Conservation (phyloP, 2,113 vertebrate genomes). For the Nycticorax nycticorax region DNA sequence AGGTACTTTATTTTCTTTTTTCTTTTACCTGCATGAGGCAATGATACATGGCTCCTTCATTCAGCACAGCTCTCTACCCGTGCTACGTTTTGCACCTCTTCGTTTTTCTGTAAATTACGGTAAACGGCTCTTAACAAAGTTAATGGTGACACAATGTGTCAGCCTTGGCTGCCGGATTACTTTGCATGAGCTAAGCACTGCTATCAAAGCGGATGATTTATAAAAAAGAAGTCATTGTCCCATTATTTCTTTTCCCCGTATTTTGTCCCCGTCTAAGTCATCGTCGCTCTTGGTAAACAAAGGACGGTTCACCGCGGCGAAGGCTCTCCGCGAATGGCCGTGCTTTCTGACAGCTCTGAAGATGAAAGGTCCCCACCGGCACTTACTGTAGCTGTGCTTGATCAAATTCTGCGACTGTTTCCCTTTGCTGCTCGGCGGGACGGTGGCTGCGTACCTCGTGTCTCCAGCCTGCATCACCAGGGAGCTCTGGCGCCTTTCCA, state of each 20-base stretch:
- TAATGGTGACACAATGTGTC: conserved; percentile 3
- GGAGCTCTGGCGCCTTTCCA: conserved; percentile 41
- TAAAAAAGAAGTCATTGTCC: neutral
- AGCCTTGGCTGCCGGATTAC: neutral
- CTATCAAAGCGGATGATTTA: neutral
- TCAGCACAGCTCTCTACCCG: neutral
- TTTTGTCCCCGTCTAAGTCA: neutral
- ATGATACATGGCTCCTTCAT: neutral
- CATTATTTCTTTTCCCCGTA: neutral
- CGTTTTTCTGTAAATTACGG: conserved; percentile 2
- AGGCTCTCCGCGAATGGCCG: neutral
- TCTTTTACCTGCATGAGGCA: neutral
- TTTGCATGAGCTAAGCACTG: neutral
- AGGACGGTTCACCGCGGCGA: neutral
- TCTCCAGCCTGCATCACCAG: neutral
- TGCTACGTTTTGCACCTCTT: neutral
- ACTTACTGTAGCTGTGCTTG: neutral
- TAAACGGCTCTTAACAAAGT: conserved; percentile 24
- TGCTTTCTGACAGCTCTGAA: conserved; percentile 9
- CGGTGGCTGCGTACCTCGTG: neutral
- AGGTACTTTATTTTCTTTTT: neutral
- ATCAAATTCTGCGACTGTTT: neutral
- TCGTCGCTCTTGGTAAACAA: neutral
- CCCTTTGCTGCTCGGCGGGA: neutral
- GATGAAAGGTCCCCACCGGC: conserved; percentile 6